Percentiles rank a stretch among this genome's conserved stretches.
phyloP scores from a whole-genome alignment of 1,140 invertebrate genomes.

The Carcinoscorpius rotundicauda region DNA sequence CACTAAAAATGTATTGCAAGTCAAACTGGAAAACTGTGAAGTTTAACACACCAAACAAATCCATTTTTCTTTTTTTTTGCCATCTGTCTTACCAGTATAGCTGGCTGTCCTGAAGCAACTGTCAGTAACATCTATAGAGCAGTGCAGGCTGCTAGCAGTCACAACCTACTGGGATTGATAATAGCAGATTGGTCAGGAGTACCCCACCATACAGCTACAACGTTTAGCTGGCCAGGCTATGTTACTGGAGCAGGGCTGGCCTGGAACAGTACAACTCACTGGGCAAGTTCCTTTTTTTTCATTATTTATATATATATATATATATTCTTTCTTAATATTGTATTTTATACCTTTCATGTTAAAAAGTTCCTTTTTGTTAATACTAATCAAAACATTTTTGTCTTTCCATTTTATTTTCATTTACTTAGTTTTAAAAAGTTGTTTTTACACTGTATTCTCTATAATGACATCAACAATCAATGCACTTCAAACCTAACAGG shows the following conservation, averaged over 20 bases:
- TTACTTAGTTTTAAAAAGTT: too few relatives aligned
- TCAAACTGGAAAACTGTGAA: too few relatives aligned
- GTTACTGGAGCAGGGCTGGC: conserved; percentile 46
- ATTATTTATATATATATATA: neutral
- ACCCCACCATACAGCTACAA: conserved; percentile 47
- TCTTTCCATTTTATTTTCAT: too few relatives aligned
- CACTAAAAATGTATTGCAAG: too few relatives aligned
- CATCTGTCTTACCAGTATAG: conserved; percentile 35
- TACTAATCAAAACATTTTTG: too few relatives aligned
- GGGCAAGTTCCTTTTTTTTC: conserved; percentile 29
- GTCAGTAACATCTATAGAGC: conserved; percentile 47
- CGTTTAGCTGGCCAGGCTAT: conserved; percentile 53
- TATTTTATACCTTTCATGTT: too few relatives aligned
- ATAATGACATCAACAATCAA: too few relatives aligned
- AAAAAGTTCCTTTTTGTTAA: too few relatives aligned
- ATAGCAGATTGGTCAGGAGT: conserved; percentile 53
- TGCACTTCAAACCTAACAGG: too few relatives aligned
- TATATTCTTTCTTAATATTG: neutral
- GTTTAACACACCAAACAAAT: neutral
- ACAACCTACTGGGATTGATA: conserved; percentile 44
- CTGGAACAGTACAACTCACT: conserved; percentile 48
- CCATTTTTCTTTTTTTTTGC: neutral
- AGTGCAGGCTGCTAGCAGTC: conserved; percentile 40
- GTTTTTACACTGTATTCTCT: too few relatives aligned
- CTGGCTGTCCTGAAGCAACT: conserved; percentile 51